phyloP scores from a whole-genome alignment of 2,797 vertebrate species.

The Anisognathus igniventris region DNA sequence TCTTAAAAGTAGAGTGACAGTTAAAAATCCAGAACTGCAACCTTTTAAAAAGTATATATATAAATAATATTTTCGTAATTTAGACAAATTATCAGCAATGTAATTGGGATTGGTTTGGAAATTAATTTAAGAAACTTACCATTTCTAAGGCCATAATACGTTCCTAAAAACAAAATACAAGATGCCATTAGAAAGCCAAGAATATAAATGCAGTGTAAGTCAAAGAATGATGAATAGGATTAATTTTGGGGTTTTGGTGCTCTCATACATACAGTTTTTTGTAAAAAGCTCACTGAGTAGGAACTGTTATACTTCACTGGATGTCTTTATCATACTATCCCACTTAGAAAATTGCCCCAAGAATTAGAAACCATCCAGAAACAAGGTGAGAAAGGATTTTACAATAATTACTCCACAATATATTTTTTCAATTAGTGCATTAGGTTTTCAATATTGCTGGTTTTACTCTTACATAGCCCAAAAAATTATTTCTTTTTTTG shows the following conservation, averaged over 20 bases:
- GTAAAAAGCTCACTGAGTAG: not conserved
- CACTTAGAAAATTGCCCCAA: not conserved
- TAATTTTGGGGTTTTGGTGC: not conserved
- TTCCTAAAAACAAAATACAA: slow-evolving; percentile 81
- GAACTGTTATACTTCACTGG: not conserved
- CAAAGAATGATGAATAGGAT: not conserved
- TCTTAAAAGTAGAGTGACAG: not conserved
- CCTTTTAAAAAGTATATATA: not conserved
- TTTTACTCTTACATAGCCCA: not conserved
- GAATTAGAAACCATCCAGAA: not conserved
- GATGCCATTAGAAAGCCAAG: slow-evolving; percentile 29
- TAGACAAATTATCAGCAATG: not conserved
- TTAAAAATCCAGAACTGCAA: not conserved
- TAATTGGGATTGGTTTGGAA: not conserved
- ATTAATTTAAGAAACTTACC: slow-evolving; percentile 77
- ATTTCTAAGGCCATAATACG: slow-evolving; percentile 84
- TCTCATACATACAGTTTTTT: not conserved
- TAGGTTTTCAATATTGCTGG: not conserved
- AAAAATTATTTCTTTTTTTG: not conserved
- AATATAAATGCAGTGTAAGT: not conserved
- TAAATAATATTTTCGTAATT: not conserved
- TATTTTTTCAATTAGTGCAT: not conserved
- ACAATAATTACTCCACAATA: not conserved
- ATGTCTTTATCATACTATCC: not conserved
- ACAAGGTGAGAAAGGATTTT: not conserved